Conservation (phyloP, 2,888 invertebrate species). For the Ormyrus nitidulus region DNA sequence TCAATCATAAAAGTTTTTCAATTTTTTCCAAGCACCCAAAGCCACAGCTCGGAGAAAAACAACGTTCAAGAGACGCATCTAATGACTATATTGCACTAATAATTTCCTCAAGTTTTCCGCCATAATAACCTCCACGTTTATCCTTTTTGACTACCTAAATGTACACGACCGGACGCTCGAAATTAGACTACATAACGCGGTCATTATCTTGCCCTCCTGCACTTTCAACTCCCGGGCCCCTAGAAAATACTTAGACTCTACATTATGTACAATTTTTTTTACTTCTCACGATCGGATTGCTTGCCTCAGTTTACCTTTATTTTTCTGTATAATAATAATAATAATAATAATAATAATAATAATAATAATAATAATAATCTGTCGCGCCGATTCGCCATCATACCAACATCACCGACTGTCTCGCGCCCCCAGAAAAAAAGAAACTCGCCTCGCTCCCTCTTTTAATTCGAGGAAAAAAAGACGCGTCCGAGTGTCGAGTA, state of each 20-base stretch:
- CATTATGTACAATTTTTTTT: constrained; percentile 70
- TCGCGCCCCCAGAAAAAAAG: neutral
- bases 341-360: neutral
- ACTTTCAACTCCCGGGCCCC: constrained; percentile 54
- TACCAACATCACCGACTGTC: neutral
- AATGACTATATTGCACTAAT: constrained; percentile 74
- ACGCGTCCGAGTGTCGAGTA: constrained; percentile 32
- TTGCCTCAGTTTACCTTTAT: constrained; percentile 37
- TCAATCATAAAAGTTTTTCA: neutral
- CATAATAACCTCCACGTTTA: constrained; percentile 36
- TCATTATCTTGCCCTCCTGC: neutral
- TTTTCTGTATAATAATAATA: neutral
- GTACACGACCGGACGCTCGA: constrained; percentile 61
- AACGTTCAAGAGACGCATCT: constrained; percentile 63
- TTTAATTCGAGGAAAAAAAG: constrained; percentile 17
- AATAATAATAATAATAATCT: neutral
- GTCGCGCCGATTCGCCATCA: neutral
- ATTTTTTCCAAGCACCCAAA: constrained; percentile 1
- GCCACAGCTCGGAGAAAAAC: constrained; percentile 49
- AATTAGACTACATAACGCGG: constrained; percentile 63
- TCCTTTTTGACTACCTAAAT: constrained; percentile 63
- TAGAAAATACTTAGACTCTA: constrained; percentile 72
- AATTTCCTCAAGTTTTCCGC: constrained; percentile 58
- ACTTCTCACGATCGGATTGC: constrained; percentile 31
- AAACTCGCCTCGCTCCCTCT: neutral